Percentiles rank a stretch among this genome's conserved stretches.
Evolutionary conservation across 2,113 vertebrate genomes (phyloP).

Genomic region (Caranx ignobilis): DNA sequence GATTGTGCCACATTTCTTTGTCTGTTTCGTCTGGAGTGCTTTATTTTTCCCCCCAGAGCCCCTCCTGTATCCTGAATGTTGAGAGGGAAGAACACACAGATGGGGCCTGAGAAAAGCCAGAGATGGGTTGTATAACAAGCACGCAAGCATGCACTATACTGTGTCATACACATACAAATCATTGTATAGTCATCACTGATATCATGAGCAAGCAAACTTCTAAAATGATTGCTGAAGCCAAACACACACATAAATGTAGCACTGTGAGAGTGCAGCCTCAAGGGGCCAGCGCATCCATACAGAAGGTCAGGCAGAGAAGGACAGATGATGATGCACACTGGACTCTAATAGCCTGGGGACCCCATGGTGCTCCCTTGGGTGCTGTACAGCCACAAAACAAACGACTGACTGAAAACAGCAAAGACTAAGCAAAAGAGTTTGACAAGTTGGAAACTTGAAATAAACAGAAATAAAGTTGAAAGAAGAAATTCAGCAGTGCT

Average conservation of each 20-base stretch:
- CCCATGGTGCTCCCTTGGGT: conserved; percentile 44
- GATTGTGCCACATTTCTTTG: conserved; percentile 43
- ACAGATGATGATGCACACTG: conserved; percentile 66
- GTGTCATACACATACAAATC: background rate
- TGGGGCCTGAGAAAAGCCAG: conserved; percentile 53
- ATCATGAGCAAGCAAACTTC: conserved; percentile 10
- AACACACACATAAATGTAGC: background rate
- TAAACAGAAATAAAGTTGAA: background rate
- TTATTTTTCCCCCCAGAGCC: conserved; percentile 38
- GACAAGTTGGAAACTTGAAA: conserved; percentile 13
- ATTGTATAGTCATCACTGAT: background rate
- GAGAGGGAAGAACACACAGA: conserved; percentile 46
- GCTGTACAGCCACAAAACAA: conserved; percentile 44
- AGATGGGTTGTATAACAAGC: conserved; percentile 15
- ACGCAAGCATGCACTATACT: background rate
- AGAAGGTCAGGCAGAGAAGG: conserved; percentile 65
- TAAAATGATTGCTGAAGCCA: conserved; percentile 21
- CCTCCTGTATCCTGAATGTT: conserved; percentile 40
- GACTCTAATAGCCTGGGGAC: conserved; percentile 54
- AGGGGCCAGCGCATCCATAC: conserved; percentile 59
- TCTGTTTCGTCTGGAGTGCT: conserved; percentile 35
- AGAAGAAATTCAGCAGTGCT: background rate
- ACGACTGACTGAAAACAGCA: conserved; percentile 28
- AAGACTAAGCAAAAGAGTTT: conserved; percentile 22
- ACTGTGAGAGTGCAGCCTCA: conserved; percentile 44